Conservation (phyloP, 2,113 vertebrate genomes). For the Dipodomys ordii region DNA sequence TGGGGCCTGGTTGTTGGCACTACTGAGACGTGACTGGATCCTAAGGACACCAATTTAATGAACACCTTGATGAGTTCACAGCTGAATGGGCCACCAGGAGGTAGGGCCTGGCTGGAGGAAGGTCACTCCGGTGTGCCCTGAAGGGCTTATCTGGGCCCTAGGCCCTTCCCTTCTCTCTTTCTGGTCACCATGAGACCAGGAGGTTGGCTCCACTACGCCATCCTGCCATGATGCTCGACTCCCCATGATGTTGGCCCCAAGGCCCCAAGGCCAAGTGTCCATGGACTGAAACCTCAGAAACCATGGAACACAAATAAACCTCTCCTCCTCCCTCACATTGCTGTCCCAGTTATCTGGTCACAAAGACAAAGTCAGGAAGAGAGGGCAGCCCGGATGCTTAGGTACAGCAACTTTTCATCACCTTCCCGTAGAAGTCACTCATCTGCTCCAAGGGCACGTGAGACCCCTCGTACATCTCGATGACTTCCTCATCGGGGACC, state of each 20-base stretch:
- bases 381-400: background rate
- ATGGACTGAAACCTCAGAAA: background rate
- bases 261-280: background rate
- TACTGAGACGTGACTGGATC: background rate
- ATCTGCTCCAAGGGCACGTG: constrained; percentile 98
- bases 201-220: background rate
- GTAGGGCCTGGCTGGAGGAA: background rate
- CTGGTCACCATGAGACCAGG: background rate
- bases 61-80: background rate
- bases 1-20: background rate
- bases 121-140: background rate
- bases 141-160: background rate
- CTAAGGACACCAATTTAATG: background rate
- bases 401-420: constrained; percentile 72
- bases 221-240: background rate
- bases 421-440: constrained; percentile 99
- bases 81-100: background rate
- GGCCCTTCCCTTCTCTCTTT: background rate
- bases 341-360: background rate
- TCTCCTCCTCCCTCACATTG: background rate
- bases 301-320: background rate
- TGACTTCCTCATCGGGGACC: constrained; percentile 96
- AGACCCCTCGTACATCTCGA: constrained; percentile 98
- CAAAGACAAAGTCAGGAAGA: background rate
- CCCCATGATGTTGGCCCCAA: too few relatives aligned